Evolutionary conservation across 2,113 vertebrate species (phyloP).

Genomic region (Pseudorasbora parva): DNA sequence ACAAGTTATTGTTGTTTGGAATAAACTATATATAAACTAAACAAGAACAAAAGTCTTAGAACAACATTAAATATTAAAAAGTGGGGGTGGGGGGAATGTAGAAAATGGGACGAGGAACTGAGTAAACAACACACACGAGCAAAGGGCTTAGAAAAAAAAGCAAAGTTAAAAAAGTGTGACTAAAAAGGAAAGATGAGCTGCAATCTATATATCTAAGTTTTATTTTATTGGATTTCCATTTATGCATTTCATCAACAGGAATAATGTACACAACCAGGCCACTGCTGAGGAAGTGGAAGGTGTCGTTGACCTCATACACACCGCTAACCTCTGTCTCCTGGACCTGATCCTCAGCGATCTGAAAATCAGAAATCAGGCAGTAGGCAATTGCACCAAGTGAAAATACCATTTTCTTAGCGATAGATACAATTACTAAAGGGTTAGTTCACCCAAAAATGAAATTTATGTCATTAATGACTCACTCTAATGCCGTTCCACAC

Average conservation of each 20-base stretch:
- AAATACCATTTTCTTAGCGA: too few relatives aligned
- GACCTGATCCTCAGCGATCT: not conserved
- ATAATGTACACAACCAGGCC: not conserved
- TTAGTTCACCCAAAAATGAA: too few relatives aligned
- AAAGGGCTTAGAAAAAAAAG: too few relatives aligned
- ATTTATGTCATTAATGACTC: too few relatives aligned
- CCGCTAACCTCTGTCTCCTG: not conserved
- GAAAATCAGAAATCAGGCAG: not conserved
- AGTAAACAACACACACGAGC: too few relatives aligned
- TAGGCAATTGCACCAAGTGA: too few relatives aligned
- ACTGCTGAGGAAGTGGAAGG: not conserved
- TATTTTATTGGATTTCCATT: too few relatives aligned
- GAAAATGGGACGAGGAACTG: not conserved
- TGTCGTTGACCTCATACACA: not conserved
- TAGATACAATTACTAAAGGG: too few relatives aligned
- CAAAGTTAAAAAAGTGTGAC: too few relatives aligned
- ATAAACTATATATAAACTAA: not conserved
- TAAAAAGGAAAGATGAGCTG: too few relatives aligned
- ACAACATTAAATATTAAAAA: not conserved
- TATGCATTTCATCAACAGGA: not conserved
- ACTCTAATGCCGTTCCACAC: too few relatives aligned
- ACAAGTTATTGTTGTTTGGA: not conserved
- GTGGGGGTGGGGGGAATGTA: not conserved
- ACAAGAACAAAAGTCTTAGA: not conserved
- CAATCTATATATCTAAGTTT: too few relatives aligned